Evolutionary conservation across 2,797 vertebrate species (phyloP), one percentile per base, ranked within the genome.

Genomic region (Clarias fuscus): DNA sequence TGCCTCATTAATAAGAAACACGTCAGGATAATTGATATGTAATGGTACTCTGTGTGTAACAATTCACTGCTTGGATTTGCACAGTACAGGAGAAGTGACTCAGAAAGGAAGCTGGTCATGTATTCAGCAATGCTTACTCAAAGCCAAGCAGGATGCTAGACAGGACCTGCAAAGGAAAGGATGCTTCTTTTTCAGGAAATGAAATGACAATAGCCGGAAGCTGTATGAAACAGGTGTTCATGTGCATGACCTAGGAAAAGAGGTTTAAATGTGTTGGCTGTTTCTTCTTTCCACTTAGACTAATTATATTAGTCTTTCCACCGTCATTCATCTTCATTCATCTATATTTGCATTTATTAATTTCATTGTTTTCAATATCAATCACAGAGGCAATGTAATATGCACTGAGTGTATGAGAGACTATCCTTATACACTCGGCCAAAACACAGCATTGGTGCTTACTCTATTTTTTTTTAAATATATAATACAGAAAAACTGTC

Each of bases 171-270:
- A 84, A 65, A 87, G 73, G 76, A 89, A 88, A 87, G 65, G 75
- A 85, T 84, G 48, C 83, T 0, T 88, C 64, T 87, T 89, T 82
- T 48, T 62, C 84, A 89, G 86, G 90, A 43, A 89, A 81, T 86
- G 62, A 91, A 67, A 86, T 85, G 84, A 92, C 90, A 93, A 92
- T 92, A 88, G 82, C 85, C 89, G 92, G 89, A 90, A 92, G 90
- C 81, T 64, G 71, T 88, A 6, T 76, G 68, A 87, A 88, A 64
- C 90, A 94, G 91, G 91, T 93, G 92, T 81, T 86, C 48, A 58
- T 18, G 20, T 11, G 72, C 37, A 65, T 56, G 22, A 33, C 17
- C 30, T 37, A 30, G n/a, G 14, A 27, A 11, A 78, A 22, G 27
- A 22, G 8, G 4, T 80, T 62, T 17, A 20, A 61, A 65, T 3